phyloP scores from a whole-genome alignment of 30 jellyfish, hydroid and myxozoan species.

The Cassiopea andromeda region DNA sequence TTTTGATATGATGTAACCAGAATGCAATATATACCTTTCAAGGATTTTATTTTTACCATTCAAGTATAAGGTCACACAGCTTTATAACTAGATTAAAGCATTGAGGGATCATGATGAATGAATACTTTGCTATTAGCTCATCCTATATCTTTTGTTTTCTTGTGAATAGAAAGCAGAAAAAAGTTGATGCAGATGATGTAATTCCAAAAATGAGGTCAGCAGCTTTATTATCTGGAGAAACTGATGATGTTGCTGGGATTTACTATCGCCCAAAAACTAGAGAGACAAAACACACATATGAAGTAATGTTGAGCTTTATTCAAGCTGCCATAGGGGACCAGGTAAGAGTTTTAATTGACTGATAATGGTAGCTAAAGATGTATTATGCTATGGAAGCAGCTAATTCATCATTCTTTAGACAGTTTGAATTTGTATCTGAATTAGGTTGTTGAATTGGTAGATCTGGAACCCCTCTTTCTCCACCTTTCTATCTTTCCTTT shows the following conservation, averaged over 20 bases:
- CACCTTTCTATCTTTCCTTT: too few relatives aligned
- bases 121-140: background rate
- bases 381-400: background rate
- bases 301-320: constrained; percentile 90
- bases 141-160: background rate
- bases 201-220: constrained; percentile 76
- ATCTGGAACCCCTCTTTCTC: too few relatives aligned
- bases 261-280: constrained; percentile 96
- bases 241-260: constrained; percentile 94
- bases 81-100: too few relatives aligned
- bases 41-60: too few relatives aligned
- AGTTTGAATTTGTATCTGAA: too few relatives aligned
- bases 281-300: constrained; percentile 96
- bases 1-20: too few relatives aligned
- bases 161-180: constrained; percentile 72
- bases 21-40: too few relatives aligned
- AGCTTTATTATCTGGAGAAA: constrained; percentile 80
- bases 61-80: too few relatives aligned
- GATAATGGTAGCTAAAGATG: background rate
- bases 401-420: too few relatives aligned
- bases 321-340: constrained; percentile 99
- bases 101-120: too few relatives aligned
- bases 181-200: constrained; percentile 66
- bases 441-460: too few relatives aligned
- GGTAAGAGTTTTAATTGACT: constrained; percentile 53